Evolutionary conservation across 2,113 vertebrate species (phyloP).

Genomic region (Illadopsis cleaveri): DNA sequence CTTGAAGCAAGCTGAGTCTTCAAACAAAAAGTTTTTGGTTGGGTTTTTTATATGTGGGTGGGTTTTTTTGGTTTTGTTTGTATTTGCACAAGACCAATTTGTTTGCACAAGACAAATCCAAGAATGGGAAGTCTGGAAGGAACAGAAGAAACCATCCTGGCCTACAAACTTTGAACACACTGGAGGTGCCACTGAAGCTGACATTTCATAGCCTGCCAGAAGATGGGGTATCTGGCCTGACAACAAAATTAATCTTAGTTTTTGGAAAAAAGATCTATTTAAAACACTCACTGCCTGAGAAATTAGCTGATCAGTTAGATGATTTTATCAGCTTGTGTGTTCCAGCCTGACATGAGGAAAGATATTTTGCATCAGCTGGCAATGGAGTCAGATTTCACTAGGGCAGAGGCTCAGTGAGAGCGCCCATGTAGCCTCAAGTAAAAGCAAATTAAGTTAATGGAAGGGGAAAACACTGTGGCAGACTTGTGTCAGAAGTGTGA

Average conservation of each 20-base stretch:
- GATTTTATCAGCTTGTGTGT: background rate
- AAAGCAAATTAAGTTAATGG: background rate
- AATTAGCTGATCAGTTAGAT: background rate
- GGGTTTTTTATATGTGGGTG: background rate
- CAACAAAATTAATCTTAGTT: background rate
- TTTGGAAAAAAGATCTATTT: background rate
- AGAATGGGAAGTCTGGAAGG: background rate
- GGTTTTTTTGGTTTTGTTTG: background rate
- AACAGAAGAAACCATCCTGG: background rate
- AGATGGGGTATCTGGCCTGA: background rate
- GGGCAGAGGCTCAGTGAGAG: background rate
- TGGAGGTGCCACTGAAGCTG: background rate
- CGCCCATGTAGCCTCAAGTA: background rate
- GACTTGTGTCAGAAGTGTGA: background rate
- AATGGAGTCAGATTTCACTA: background rate
- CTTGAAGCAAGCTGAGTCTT: background rate
- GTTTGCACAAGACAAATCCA: background rate
- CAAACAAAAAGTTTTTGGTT: background rate
- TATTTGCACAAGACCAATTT: background rate
- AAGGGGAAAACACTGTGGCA: background rate
- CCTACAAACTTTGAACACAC: background rate
- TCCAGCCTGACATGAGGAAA: background rate
- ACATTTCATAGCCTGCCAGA: background rate
- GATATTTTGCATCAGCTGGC: background rate
- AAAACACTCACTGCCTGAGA: background rate